Percentiles rank a stretch among this genome's conserved stretches.
Conservation (phyloP, 2,113 vertebrate genomes). For the Bagarius yarrelli region DNA sequence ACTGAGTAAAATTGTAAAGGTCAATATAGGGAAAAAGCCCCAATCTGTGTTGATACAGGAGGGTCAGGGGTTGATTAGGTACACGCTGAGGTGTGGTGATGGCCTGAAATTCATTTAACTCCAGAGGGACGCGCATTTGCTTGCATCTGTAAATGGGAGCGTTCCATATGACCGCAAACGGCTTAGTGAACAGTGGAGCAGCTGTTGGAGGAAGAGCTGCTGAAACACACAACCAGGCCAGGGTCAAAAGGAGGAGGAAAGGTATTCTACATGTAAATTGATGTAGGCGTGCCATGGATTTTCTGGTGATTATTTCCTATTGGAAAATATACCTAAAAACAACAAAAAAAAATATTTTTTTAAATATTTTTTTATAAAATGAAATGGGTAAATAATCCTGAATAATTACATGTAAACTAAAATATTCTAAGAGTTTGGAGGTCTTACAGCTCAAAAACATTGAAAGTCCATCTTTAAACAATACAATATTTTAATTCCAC, state of each 20-base stretch:
- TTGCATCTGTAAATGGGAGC: constrained; percentile 75
- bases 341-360: neutral
- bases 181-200: constrained; percentile 64
- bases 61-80: constrained; percentile 74
- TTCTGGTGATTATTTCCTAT: neutral
- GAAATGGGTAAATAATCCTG: neutral
- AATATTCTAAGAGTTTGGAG: too few relatives aligned
- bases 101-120: constrained; percentile 72
- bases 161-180: constrained; percentile 83
- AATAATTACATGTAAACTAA: too few relatives aligned
- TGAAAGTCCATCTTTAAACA: too few relatives aligned
- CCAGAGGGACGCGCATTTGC: constrained; percentile 63
- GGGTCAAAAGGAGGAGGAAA: constrained; percentile 33
- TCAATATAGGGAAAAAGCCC: constrained; percentile 82
- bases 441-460: too few relatives aligned
- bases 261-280: constrained; percentile 3
- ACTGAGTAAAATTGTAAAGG: constrained; percentile 31
- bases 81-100: constrained; percentile 70
- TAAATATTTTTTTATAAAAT: too few relatives aligned
- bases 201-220: constrained; percentile 60
- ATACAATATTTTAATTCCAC: too few relatives aligned
- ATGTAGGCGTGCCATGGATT: neutral
- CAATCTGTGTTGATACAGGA: constrained; percentile 81
- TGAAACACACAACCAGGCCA: constrained; percentile 21
- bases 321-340: neutral